These are phyloP conservation scores for Octonoba sinensis DNA, from an alignment of 2,888 invertebrate genomes.

Conservation along the genomic window DNA sequence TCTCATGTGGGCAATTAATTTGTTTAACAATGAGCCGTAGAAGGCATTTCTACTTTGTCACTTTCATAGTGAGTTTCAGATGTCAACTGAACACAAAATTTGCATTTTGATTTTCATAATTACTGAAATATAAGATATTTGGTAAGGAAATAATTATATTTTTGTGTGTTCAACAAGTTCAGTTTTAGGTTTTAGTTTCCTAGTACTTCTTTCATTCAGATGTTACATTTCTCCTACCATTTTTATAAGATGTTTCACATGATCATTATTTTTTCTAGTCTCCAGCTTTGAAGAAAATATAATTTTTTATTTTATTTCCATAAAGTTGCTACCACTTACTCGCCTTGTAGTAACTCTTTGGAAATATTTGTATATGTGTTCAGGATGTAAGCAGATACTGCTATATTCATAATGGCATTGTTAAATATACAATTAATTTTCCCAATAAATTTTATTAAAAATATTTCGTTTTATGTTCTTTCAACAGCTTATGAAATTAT, in stretches of 20 bases:
- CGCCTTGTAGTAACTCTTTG: slow-evolving; percentile 23
- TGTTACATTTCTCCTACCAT: no score
- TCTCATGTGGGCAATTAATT: no score
- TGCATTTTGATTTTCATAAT: no score
- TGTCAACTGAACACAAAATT: no score
- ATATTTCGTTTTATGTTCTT: not conserved
- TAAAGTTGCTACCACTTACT: slow-evolving; percentile 9
- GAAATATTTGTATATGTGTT: slow-evolving; percentile 28
- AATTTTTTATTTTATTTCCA: slow-evolving; percentile 35
- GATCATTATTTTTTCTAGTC: slow-evolving; percentile 52
- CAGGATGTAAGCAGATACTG: slow-evolving; percentile 29
- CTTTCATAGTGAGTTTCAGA: no score
- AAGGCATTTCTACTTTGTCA: no score
- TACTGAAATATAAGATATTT: no score
- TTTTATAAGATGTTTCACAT: slow-evolving; percentile 19
- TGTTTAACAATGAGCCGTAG: no score
- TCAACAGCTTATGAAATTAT: not conserved
- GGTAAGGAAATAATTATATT: no score
- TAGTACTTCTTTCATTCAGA: no score
- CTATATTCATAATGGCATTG: slow-evolving; percentile 19
- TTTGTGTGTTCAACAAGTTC: no score
- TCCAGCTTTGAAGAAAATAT: slow-evolving; percentile 28
- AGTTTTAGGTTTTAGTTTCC: no score
- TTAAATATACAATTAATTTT: slow-evolving; percentile 49
- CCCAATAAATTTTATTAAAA: slow-evolving; percentile 57